phyloP scores from a whole-genome alignment of 2,797 vertebrate genomes.

The Crocodylus rhombifer region DNA sequence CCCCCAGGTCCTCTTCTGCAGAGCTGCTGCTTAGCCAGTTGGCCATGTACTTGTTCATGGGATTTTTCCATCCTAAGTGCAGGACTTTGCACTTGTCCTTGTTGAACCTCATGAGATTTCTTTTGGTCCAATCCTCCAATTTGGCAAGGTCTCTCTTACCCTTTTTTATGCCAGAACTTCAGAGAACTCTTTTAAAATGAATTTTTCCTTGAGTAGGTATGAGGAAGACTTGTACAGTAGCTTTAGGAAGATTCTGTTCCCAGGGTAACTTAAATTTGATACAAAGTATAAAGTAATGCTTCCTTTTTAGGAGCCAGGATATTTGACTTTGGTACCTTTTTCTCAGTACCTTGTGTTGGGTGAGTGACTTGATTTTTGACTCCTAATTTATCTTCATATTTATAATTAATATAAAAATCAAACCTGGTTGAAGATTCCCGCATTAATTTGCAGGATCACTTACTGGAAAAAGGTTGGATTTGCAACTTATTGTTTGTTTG shows the following conservation, averaged over 20 bases:
- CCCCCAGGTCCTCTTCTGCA: too few species aligned
- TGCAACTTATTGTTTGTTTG: neutral
- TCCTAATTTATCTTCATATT: neutral
- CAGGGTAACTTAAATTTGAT: neutral
- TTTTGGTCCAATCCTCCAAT: too few species aligned
- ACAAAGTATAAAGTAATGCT: neutral
- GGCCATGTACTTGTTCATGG: too few species aligned
- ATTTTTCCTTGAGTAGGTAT: neutral
- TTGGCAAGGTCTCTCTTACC: too few species aligned
- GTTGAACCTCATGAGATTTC: too few species aligned
- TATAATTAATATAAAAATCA: neutral
- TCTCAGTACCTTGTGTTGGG: neutral
- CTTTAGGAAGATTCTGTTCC: neutral
- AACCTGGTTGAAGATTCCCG: neutral
- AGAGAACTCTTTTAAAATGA: neutral
- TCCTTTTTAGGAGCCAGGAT: fast-evolving
- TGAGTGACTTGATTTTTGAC: neutral
- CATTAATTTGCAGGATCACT: neutral
- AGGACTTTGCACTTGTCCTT: too few species aligned
- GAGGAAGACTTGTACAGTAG: neutral
- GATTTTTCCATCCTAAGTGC: too few species aligned
- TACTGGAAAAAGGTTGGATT: neutral
- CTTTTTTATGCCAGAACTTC: neutral
- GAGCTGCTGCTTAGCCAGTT: too few species aligned
- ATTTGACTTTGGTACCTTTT: neutral